Conservation (phyloP, 1,140 invertebrate genomes). For the Arion vulgaris region DNA sequence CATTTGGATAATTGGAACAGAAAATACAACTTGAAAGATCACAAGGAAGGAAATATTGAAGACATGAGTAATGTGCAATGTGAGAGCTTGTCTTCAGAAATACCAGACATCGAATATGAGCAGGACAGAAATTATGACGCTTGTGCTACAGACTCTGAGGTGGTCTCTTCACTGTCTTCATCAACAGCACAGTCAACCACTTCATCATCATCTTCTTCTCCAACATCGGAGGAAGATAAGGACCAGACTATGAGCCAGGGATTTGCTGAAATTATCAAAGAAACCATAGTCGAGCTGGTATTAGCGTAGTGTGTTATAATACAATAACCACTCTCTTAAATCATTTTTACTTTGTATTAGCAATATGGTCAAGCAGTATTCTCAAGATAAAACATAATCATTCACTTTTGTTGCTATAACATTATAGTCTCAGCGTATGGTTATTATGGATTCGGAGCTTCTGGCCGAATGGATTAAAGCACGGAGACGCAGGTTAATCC, state of each 20-base stretch:
- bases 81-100: background rate
- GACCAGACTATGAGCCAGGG: background rate
- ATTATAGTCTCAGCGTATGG: no score
- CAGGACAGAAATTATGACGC: background rate
- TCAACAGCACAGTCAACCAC: background rate
- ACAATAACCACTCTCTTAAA: no score
- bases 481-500: no score
- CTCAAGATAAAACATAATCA: no score
- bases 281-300: conserved; percentile 23
- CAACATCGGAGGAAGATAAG: conserved; percentile 23
- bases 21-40: background rate
- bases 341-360: no score
- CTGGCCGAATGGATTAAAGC: no score
- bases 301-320: background rate
- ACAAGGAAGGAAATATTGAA: background rate
- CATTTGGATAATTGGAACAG: background rate
- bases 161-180: background rate
- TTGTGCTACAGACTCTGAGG: background rate
- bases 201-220: conserved; percentile 9
- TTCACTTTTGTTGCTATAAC: no score
- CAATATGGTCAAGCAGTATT: no score
- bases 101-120: background rate
- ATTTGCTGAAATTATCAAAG: conserved; percentile 28
- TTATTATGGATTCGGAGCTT: no score
- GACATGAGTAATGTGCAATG: background rate